These are phyloP conservation scores for Cosmia pyralina DNA, from an alignment of 2,888 invertebrate genomes.

Conservation along the genomic window DNA sequence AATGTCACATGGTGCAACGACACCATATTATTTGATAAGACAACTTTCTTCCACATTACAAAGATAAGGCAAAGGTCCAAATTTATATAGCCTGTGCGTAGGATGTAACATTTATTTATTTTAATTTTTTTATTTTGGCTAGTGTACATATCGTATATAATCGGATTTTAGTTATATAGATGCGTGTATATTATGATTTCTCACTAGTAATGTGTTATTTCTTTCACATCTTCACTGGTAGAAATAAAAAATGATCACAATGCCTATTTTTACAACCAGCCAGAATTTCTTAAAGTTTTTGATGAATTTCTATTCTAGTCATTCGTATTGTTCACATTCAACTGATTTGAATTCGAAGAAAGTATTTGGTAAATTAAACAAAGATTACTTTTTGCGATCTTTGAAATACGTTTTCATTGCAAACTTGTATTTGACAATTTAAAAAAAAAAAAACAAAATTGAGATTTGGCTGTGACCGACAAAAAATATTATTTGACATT, in stretches of 20 bases:
- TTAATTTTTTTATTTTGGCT: background rate
- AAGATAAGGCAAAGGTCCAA: background rate
- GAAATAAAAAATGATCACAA: background rate
- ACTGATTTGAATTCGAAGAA: background rate
- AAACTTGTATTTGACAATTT: background rate
- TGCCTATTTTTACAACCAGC: background rate
- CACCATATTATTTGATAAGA: background rate
- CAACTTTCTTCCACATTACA: background rate
- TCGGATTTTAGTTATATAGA: background rate
- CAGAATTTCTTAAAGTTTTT: background rate
- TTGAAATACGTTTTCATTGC: background rate
- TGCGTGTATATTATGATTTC: background rate
- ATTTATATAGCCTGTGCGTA: too few relatives aligned
- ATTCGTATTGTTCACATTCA: background rate
- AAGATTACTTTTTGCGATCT: background rate
- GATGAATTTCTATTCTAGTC: too few relatives aligned
- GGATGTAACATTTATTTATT: background rate
- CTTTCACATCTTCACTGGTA: background rate
- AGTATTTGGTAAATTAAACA: background rate
- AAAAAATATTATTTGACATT: background rate
- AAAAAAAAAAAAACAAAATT: too few relatives aligned
- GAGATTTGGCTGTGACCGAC: background rate
- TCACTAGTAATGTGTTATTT: background rate
- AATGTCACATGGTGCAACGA: background rate
- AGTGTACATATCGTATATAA: background rate